Base-by-base conservation (phyloP, 53 echinoderm and acorn worm species). In the Astropecten irregularis region DNA sequence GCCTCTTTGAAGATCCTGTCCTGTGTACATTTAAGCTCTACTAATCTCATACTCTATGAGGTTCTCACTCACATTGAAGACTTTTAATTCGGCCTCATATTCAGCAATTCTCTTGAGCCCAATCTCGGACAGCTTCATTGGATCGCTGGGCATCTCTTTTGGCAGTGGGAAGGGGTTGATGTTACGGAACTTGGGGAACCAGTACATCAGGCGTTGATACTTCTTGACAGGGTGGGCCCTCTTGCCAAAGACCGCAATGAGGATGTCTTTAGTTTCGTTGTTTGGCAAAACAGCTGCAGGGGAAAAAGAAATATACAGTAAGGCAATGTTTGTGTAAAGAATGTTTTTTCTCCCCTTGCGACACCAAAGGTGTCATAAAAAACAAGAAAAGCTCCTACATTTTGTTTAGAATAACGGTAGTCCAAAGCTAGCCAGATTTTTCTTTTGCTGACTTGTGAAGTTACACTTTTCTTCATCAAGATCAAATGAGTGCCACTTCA, bases 151-250 rank as follows among this genome's bases (percentile, higher is more conserved):
- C 66, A 99, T 47, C 39, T 87, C 92, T 62, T 92, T 86, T 10
- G 99, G 99, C 9, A 99, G 86, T 9, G 99, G 99, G 84, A 99
- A 99, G 40, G 99, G 99, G 77, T 99, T 99, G 83, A 99, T 84
- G 85, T 99, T 89, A 53, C 94, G 77, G 69, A 99, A 95, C 68
- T 95, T 93, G 49, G 94, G 93, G 77, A 99, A 95, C 99, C 99
- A 99, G 83, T 99, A 99, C 94, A 99, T 94, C 60, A 99, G 83
- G 61, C 99, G 76, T 42, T 92, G 94, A 81, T 94, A 94, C 85
- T 99, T 99, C 92, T 92, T 99, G 79, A 99, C 69, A 10, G 99
- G 94, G 71, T 92, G 90, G 18, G 95, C 92, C 35, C 73, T 77
- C 67, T 84, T 81, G 33, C 99, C 99, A 55, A 99, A 99, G n/a